Conservation (phyloP, 2,797 vertebrate species). For the Gorsachius magnificus region DNA sequence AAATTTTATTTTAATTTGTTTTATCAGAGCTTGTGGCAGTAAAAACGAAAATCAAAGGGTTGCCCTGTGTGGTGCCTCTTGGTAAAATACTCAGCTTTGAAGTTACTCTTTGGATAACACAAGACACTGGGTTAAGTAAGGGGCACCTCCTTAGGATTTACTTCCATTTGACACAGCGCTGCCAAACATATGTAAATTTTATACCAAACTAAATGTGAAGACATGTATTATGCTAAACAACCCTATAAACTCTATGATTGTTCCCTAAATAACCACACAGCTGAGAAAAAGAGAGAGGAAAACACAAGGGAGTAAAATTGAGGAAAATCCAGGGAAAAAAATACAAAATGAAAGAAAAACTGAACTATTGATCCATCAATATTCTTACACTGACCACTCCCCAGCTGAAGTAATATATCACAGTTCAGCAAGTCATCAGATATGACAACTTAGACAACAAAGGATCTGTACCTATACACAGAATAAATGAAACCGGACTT, state of each 20-base stretch:
- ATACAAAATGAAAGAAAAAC: background rate
- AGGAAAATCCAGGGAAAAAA: background rate
- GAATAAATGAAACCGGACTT: background rate
- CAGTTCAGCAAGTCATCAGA: background rate
- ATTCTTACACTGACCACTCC: background rate
- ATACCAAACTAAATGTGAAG: slow-evolving; percentile 39
- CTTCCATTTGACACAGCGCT: slow-evolving; percentile 37
- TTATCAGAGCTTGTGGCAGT: slow-evolving; percentile 57
- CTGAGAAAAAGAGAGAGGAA: background rate
- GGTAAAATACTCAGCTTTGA: slow-evolving; percentile 76
- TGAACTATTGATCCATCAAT: background rate
- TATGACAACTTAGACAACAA: background rate
- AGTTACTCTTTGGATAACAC: slow-evolving; percentile 74
- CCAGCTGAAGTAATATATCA: background rate
- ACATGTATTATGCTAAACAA: slow-evolving; percentile 14
- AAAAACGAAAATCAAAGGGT: slow-evolving; percentile 71
- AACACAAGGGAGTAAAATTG: background rate
- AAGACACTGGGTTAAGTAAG: slow-evolving; percentile 53
- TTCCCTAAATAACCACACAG: background rate
- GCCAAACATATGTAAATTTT: slow-evolving; percentile 62
- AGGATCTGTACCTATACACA: background rate
- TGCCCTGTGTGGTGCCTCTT: slow-evolving; percentile 59
- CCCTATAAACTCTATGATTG: background rate
- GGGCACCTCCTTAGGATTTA: slow-evolving; percentile 49
- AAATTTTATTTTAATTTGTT: slow-evolving; percentile 68